Conservation (phyloP, 2,113 vertebrate species). For the Trematocara unimaculatum region DNA sequence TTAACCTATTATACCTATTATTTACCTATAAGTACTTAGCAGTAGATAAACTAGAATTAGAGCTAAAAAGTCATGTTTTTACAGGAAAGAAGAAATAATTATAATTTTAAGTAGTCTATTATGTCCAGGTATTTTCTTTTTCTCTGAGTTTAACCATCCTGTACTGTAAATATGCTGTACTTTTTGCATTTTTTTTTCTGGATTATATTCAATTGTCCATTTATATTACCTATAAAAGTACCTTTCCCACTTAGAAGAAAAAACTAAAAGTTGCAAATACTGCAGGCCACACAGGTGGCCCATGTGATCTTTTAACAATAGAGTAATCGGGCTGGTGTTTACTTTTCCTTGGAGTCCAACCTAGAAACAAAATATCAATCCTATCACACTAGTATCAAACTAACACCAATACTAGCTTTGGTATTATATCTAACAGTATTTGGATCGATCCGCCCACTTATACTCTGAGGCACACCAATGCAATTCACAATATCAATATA, state of each 20-base stretch:
- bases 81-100: not conserved
- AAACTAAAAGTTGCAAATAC: not conserved
- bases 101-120: not conserved
- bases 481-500: not conserved
- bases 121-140: not conserved
- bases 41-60: not conserved
- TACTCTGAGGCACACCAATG: not conserved
- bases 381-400: not conserved
- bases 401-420: not conserved
- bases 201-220: not conserved
- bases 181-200: not conserved
- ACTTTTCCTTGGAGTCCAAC: not conserved
- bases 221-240: not conserved
- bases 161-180: not conserved
- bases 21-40: not conserved
- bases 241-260: not conserved
- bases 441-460: not conserved
- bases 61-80: not conserved
- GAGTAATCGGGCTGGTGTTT: not conserved
- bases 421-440: not conserved
- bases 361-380: not conserved
- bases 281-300: not conserved
- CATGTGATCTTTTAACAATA: not conserved
- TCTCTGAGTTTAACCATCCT: not conserved
- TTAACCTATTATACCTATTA: not conserved